These are phyloP conservation scores for Drosophila cracens DNA, from an alignment of 2,888 invertebrate species.

Conservation along the genomic window DNA sequence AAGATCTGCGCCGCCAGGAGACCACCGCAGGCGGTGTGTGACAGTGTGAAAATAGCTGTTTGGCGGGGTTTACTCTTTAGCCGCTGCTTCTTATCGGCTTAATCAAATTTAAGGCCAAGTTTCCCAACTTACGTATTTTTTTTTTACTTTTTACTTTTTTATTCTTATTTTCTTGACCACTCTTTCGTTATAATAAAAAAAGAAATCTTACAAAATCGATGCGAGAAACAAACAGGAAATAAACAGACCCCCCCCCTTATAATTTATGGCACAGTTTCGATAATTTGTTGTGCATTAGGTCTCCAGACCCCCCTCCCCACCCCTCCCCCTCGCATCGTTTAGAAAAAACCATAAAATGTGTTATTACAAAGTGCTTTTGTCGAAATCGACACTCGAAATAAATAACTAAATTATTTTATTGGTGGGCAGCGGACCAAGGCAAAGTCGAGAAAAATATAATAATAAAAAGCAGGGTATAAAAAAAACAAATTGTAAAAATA, in stretches of 20 bases:
- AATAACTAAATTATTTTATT: slow-evolving; percentile 78
- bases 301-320: neutral
- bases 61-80: neutral
- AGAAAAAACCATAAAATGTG: slow-evolving; percentile 37
- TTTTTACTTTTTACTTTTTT: slow-evolving; percentile 19
- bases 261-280: slow-evolving; percentile 75
- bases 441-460: slow-evolving; percentile 3
- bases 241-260: slow-evolving; percentile 19
- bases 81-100: slow-evolving; percentile 35
- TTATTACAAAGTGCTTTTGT: slow-evolving; percentile 43
- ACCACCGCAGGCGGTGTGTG: slow-evolving; percentile 29
- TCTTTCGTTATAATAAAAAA: slow-evolving; percentile 11
- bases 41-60: slow-evolving; percentile 44
- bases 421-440: slow-evolving; percentile 25
- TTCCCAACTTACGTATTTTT: neutral
- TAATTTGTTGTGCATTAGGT: slow-evolving; percentile 60
- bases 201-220: slow-evolving; percentile 32
- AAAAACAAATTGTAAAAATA: slow-evolving; percentile 6
- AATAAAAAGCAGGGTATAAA: slow-evolving; percentile 9
- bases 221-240: slow-evolving; percentile 37
- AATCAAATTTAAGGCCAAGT: slow-evolving; percentile 30
- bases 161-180: slow-evolving; percentile 1
- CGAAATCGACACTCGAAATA: slow-evolving; percentile 62
- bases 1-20: slow-evolving; percentile 19
- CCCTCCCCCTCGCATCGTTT: neutral